Conservation (phyloP, 2,113 vertebrate species). For the Pseudonaja textilis region DNA sequence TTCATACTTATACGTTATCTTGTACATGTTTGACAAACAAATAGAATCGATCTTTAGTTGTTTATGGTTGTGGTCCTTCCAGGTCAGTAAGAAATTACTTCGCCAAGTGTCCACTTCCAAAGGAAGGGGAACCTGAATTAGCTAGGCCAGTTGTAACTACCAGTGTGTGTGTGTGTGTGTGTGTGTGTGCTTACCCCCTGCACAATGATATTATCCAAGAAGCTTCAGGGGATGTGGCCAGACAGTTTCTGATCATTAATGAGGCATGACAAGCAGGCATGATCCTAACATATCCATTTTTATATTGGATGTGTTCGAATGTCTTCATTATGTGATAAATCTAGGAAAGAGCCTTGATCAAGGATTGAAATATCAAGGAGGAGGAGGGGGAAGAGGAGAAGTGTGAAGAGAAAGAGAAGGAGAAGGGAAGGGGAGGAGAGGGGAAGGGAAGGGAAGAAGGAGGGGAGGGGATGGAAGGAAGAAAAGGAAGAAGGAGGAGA, state of each 20-base stretch:
- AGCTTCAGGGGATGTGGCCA: not conserved
- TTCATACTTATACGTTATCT: too few species aligned
- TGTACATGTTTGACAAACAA: too few species aligned
- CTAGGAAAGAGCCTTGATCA: not conserved
- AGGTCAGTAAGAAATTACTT: not conserved
- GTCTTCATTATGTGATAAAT: not conserved
- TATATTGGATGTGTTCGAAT: not conserved
- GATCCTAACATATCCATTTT: not conserved
- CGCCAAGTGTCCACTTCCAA: not conserved
- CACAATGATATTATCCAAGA: not conserved
- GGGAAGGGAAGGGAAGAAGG: too few species aligned
- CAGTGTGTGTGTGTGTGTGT: not conserved
- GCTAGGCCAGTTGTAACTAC: not conserved
- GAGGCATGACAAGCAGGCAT: not conserved
- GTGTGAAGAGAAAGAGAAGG: not conserved
- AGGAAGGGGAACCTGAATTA: not conserved
- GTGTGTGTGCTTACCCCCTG: not conserved
- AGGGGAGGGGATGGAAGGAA: too few species aligned
- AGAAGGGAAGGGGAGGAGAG: rapidly evolving
- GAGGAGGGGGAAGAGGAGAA: rapidly evolving
- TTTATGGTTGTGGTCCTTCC: not conserved
- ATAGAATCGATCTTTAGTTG: not conserved
- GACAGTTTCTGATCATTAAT: not conserved
- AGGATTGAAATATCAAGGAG: not conserved
- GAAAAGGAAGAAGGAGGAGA: not conserved